A percentile compares a stretch with the other conserved stretches of the same genome.
phyloP scores from a whole-genome alignment of 2,888 invertebrate species.

The Lamellibrachia satsuma region DNA sequence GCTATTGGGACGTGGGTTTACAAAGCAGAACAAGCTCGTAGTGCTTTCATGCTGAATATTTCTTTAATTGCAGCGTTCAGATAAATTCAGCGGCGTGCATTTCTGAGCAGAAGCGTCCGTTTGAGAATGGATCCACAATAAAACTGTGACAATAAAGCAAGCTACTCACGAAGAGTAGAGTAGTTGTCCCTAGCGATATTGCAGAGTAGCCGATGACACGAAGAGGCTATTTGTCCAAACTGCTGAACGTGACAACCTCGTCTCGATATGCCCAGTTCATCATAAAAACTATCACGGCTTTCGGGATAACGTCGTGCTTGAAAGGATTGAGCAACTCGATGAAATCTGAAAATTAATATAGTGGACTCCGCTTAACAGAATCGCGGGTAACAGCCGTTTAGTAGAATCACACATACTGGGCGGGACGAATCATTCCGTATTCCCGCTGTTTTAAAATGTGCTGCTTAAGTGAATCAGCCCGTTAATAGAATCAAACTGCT shows the following conservation, averaged over 20 bases:
- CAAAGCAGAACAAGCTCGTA: background rate
- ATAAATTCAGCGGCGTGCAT: background rate
- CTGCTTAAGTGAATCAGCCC: no score
- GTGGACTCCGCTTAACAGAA: background rate
- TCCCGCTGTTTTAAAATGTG: no score
- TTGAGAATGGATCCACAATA: background rate
- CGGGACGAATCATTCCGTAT: no score
- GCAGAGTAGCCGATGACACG: background rate
- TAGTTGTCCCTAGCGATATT: background rate
- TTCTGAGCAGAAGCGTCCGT: background rate
- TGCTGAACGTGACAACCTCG: background rate
- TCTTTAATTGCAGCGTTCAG: background rate
- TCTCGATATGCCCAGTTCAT: background rate
- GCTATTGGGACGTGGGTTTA: background rate
- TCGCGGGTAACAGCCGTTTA: background rate
- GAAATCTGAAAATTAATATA: background rate
- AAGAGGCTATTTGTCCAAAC: background rate
- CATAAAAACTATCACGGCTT: background rate
- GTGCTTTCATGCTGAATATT: background rate
- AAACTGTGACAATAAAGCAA: constrained; percentile 8
- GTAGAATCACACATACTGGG: no score
- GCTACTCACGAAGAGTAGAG: background rate
- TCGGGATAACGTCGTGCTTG: background rate
- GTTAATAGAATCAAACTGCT: no score
- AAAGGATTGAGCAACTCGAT: background rate